Percentiles rank a stretch among this genome's conserved stretches.
phyloP scores from a whole-genome alignment of 2,797 vertebrate genomes.

The Microcaecilia unicolor region DNA sequence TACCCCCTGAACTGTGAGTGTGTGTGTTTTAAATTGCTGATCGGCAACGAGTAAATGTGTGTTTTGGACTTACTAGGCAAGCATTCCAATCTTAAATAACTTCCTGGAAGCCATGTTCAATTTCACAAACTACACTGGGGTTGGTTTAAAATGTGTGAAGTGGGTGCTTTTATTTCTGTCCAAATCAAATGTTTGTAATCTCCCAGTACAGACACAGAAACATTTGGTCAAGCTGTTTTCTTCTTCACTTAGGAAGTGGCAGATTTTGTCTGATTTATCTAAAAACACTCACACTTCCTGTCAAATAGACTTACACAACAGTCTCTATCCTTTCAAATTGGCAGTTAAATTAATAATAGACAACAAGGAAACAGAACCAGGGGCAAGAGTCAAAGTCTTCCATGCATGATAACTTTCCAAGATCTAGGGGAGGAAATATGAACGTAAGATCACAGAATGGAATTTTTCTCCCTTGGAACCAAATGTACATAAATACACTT shows the following conservation, averaged over 20 bases:
- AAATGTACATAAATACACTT: no score
- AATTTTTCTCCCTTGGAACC: no score
- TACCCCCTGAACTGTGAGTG: slow-evolving; percentile 58
- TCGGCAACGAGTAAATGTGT: slow-evolving; percentile 68
- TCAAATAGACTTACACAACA: slow-evolving; percentile 39
- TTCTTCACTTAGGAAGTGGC: slow-evolving; percentile 48
- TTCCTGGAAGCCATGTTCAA: slow-evolving; percentile 88
- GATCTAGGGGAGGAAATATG: no score
- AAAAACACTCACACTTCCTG: slow-evolving; percentile 49
- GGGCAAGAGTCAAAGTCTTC: no score
- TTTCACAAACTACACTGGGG: slow-evolving; percentile 63
- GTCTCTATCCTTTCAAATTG: slow-evolving; percentile 26
- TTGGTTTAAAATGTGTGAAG: slow-evolving; percentile 80
- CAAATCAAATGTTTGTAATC: slow-evolving; percentile 87
- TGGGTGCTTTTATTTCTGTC: slow-evolving; percentile 75
- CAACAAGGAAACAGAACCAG: no score
- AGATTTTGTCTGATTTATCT: slow-evolving; percentile 44
- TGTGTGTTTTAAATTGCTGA: slow-evolving; percentile 59
- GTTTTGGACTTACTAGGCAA: slow-evolving; percentile 71
- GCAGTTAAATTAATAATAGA: slow-evolving; percentile 6
- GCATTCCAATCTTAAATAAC: slow-evolving; percentile 87
- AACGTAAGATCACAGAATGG: no score
- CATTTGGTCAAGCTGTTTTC: slow-evolving; percentile 59
- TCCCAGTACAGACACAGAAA: slow-evolving; percentile 31
- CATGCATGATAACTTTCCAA: no score